These are phyloP conservation scores for Spizella passerina DNA, from an alignment of 2,797 vertebrate species.

Conservation along the genomic window DNA sequence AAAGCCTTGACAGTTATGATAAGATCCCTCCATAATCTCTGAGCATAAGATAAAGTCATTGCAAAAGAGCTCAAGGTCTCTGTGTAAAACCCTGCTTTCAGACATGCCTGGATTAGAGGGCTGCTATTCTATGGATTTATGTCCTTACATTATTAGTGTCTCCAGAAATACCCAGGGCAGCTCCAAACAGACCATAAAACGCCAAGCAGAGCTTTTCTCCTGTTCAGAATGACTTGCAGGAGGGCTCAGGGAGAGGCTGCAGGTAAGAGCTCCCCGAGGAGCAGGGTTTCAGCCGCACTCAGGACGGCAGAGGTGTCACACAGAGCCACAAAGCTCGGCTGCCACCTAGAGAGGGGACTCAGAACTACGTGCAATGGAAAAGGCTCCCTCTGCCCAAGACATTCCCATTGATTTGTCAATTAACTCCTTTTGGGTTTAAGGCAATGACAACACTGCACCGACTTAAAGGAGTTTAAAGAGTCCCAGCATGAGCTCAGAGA, in stretches of 20 bases:
- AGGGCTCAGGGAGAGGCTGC: not conserved
- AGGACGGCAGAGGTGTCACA: not conserved
- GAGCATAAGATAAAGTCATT: not conserved
- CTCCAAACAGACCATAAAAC: not conserved
- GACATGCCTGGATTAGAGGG: not conserved
- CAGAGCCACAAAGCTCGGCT: not conserved
- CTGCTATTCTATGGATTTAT: not conserved
- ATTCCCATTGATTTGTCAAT: not conserved
- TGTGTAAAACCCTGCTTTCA: not conserved
- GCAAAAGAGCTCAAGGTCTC: not conserved
- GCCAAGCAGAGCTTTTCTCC: not conserved
- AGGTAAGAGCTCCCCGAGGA: not conserved
- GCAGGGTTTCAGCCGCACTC: not conserved
- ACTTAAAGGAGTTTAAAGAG: not conserved
- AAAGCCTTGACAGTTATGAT: not conserved
- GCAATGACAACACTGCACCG: not conserved
- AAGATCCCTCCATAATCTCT: not conserved
- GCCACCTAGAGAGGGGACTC: conserved; percentile 29
- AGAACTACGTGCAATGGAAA: not conserved
- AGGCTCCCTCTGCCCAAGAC: not conserved
- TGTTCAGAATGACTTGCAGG: not conserved
- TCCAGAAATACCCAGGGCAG: not conserved
- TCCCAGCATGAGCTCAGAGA: not conserved
- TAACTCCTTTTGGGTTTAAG: not conserved
- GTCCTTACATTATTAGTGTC: not conserved